These are phyloP conservation scores for Laticauda colubrina DNA, from an alignment of 2,113 vertebrate genomes.

Conservation along the genomic window DNA sequence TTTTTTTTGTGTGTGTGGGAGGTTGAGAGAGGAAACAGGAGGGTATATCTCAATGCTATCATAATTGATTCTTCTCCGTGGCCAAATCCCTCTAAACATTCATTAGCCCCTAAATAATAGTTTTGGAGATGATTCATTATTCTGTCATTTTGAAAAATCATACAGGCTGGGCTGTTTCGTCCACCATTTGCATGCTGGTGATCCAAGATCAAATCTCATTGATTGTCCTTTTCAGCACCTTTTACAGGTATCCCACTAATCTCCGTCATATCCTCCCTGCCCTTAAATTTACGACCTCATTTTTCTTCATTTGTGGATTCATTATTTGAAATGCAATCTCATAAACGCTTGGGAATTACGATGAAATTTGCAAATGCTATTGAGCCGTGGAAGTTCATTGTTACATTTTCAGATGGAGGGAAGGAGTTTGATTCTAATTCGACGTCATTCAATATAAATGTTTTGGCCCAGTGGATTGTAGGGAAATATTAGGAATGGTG, in stretches of 20 bases:
- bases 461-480: neutral
- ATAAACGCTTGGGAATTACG: neutral
- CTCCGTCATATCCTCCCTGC: neutral
- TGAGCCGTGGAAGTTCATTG: neutral
- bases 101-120: conserved; percentile 62
- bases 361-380: neutral
- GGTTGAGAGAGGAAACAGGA: neutral
- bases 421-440: neutral
- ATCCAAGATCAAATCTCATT: conserved; percentile 50
- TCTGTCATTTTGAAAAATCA: conserved; percentile 56
- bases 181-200: conserved; percentile 18
- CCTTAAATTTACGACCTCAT: conserved; percentile 2
- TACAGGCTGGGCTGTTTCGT: conserved; percentile 10
- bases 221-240: neutral
- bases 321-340: conserved; percentile 25
- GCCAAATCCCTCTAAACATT: conserved; percentile 46
- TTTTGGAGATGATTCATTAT: conserved; percentile 56
- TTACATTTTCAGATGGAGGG: conserved; percentile 21
- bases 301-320: conserved; percentile 51
- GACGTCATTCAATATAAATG: conserved; percentile 11
- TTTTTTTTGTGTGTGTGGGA: neutral
- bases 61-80: conserved; percentile 51
- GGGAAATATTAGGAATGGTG: neutral
- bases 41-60: conserved; percentile 55
- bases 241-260: conserved; percentile 36